These are phyloP conservation scores for Dermolepida albohirtum DNA, from an alignment of 2,888 invertebrate genomes.

Conservation along the genomic window DNA sequence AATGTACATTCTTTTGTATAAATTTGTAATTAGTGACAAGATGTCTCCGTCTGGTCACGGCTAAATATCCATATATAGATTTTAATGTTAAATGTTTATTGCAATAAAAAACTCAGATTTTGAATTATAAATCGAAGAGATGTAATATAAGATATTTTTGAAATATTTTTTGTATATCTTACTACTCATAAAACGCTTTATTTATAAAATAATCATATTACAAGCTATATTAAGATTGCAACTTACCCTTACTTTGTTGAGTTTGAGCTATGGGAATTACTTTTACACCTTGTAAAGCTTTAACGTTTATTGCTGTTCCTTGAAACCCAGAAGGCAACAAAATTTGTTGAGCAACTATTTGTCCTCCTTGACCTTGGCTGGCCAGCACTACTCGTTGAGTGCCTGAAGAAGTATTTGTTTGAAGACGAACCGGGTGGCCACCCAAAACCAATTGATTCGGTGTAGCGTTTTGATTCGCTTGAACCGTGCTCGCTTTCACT, in stretches of 20 bases:
- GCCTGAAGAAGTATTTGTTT: conserved; percentile 56
- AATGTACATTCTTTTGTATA: no score
- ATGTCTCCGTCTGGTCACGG: no score
- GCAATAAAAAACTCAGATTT: no score
- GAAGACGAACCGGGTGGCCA: conserved; percentile 61
- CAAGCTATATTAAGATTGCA: background rate
- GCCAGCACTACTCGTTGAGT: conserved; percentile 67
- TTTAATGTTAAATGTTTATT: no score
- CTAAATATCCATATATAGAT: no score
- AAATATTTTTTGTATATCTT: no score
- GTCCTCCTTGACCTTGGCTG: conserved; percentile 68
- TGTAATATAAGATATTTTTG: no score
- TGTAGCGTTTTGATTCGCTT: conserved; percentile 47
- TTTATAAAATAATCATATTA: no score
- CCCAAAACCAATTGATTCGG: conserved; percentile 62
- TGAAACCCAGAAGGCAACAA: conserved; percentile 73
- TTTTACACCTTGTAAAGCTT: conserved; percentile 72
- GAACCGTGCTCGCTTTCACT: conserved; percentile 50
- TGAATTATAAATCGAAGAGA: no score
- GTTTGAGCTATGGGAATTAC: conserved; percentile 70
- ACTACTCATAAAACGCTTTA: no score
- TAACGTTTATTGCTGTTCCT: conserved; percentile 71
- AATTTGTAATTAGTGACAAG: no score
- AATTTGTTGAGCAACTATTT: conserved; percentile 69
- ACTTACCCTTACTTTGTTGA: conserved; percentile 61